Evolutionary conservation across 2,113 vertebrate genomes (phyloP), one percentile per base, ranked within the genome.

Genomic region (Malurus elegans): DNA sequence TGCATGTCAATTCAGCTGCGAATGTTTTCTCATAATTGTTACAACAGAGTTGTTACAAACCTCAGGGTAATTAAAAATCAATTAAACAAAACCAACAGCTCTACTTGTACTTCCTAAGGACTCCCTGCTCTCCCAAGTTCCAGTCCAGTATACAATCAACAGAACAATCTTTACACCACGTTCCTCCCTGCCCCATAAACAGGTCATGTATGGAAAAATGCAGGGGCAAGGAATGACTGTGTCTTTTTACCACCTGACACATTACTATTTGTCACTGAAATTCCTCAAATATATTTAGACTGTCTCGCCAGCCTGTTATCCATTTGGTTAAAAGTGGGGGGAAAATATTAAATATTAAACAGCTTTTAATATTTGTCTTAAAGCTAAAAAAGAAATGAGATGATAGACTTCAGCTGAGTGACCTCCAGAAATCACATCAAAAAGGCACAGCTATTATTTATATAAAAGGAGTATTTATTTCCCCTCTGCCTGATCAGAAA

Each of bases 11-110:
- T 42, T 36, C n/a, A n/a, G 54, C 21, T 47, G 60, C 8, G 23
- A 14, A 10, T 3, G 17, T 51, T 71, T 72, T 50, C 51, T 48
- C 7, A 3, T 8, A 80, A 50, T 34, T 40, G n/a, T 44, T 53
- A 18, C 38, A 61, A 60, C 10, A 61, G 31, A 65, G 15, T 54
- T 53, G 18, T 57, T 65, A 61, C 20, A 66, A 84, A 34, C 25
- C 31, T 76, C n/a, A 40, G 8, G 53, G 23, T 23, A 67, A 72
- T 78, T 62, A 8, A 50, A 80, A 75, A 67, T 17, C 9, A 58
- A 28, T 56, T 40, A 42, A 1, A 0, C 38, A 48, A 21, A 18
- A 18, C 7, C 0, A 66, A 42, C 26, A 36, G 14, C 20, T 24
- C 21, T 50, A 12, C 23, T 86, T n/a, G 45, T 69, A 10, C 8